phyloP scores from a whole-genome alignment of 2,113 vertebrate species.

The Steatornis caripensis region DNA sequence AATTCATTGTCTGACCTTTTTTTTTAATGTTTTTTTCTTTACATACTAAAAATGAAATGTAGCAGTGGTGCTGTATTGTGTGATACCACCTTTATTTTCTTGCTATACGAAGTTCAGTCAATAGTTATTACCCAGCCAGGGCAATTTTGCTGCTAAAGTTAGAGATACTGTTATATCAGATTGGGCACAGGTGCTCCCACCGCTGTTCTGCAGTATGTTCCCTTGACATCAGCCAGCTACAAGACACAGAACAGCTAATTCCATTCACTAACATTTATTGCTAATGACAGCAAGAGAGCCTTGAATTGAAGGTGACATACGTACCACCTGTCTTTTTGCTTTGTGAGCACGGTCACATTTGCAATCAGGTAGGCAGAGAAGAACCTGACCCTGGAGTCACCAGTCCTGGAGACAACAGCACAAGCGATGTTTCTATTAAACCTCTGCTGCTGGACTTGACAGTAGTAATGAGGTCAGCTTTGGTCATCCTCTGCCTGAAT shows the following conservation, averaged over 20 bases:
- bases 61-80: background rate
- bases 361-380: slow-evolving; percentile 67
- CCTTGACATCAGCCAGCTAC: background rate
- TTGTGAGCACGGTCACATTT: slow-evolving; percentile 65
- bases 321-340: slow-evolving; percentile 68
- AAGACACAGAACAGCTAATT: background rate
- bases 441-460: slow-evolving; percentile 63
- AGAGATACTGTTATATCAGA: background rate
- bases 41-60: background rate
- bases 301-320: slow-evolving; percentile 65
- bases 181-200: background rate
- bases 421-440: slow-evolving; percentile 59
- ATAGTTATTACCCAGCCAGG: background rate
- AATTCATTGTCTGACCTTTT: background rate
- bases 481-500: slow-evolving; percentile 70
- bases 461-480: slow-evolving; percentile 66
- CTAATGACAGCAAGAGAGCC: slow-evolving; percentile 61
- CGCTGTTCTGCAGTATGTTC: background rate
- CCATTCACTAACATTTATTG: background rate
- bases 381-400: slow-evolving; percentile 66
- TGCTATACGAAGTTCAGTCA: background rate
- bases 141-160: background rate
- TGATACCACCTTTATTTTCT: background rate
- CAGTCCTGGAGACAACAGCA: slow-evolving; percentile 66
- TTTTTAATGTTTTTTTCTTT: background rate